Conservation (phyloP, 2,113 vertebrate species). For the Tiliqua scincoides region DNA sequence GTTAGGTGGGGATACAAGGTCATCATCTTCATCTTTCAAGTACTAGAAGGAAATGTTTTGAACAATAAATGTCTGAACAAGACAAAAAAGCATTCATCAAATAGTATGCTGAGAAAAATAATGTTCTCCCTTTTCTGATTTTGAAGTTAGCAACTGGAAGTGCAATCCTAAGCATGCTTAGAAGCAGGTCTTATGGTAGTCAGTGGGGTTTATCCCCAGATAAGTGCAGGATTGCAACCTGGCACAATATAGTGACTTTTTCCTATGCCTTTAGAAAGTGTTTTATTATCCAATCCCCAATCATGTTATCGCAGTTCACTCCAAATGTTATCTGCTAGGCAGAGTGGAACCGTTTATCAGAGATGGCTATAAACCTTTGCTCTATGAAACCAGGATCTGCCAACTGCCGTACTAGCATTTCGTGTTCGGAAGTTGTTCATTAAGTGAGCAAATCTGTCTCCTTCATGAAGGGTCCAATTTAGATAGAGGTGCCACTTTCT, state of each 20-base stretch:
- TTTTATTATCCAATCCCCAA: background rate
- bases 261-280: background rate
- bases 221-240: too few relatives aligned
- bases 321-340: conserved; percentile 10
- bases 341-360: conserved; percentile 5
- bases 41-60: conserved; percentile 78
- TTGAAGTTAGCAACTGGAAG: conserved; percentile 5
- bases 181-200: too few relatives aligned
- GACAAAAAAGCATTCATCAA: background rate
- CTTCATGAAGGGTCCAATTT: background rate
- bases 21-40: conserved; percentile 97
- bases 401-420: background rate
- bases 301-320: background rate
- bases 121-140: background rate
- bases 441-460: conserved; percentile 16
- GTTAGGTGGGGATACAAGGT: conserved; percentile 93
- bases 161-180: too few relatives aligned
- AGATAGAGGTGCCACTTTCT: background rate
- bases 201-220: too few relatives aligned
- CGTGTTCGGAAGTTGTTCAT: background rate
- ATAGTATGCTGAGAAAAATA: rapidly evolving
- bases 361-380: conserved; percentile 13
- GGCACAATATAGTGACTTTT: background rate
- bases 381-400: background rate
- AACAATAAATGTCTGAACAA: conserved; percentile 8